Percentiles rank a stretch among this genome's conserved stretches.
Evolutionary conservation across 2,797 vertebrate species (phyloP).

Genomic region (Geotrypetes seraphini): DNA sequence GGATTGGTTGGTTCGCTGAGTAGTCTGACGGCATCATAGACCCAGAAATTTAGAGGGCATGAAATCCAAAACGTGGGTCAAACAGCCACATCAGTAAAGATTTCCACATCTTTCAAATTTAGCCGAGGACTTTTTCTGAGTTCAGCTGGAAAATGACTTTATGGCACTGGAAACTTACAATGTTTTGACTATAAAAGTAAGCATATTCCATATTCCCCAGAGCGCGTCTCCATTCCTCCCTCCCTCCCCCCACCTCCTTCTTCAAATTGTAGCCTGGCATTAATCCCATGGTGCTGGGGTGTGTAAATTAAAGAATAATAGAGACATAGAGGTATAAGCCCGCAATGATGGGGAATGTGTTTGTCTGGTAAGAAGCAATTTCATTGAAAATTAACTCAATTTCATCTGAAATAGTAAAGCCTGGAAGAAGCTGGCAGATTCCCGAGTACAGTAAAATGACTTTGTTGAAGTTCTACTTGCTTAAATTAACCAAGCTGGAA

Average conservation of each 20-base stretch:
- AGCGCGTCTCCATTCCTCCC: constrained; percentile 2
- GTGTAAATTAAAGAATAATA: constrained; percentile 66
- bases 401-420: constrained; percentile 61
- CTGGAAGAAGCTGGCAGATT: constrained; percentile 60
- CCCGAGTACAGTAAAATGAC: constrained; percentile 63
- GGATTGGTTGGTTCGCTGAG: background rate
- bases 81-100: background rate
- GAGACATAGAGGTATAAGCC: constrained; percentile 56
- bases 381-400: constrained; percentile 71
- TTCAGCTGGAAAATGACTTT: constrained; percentile 20
- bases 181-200: constrained; percentile 38
- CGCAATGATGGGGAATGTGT: constrained; percentile 59
- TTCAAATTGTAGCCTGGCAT: constrained; percentile 36
- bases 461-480: constrained; percentile 59
- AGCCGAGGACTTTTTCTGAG: constrained; percentile 1
- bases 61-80: background rate
- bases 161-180: constrained; percentile 27
- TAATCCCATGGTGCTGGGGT: constrained; percentile 41
- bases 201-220: constrained; percentile 35
- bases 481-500: constrained; percentile 65
- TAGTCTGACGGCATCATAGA: background rate
- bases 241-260: constrained; percentile 1
- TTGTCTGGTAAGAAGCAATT: constrained; percentile 72
- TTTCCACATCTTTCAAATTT: background rate
- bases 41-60: background rate